phyloP scores from a whole-genome alignment of 2,113 vertebrate genomes.

The Ophthalmolycus amberensis region DNA sequence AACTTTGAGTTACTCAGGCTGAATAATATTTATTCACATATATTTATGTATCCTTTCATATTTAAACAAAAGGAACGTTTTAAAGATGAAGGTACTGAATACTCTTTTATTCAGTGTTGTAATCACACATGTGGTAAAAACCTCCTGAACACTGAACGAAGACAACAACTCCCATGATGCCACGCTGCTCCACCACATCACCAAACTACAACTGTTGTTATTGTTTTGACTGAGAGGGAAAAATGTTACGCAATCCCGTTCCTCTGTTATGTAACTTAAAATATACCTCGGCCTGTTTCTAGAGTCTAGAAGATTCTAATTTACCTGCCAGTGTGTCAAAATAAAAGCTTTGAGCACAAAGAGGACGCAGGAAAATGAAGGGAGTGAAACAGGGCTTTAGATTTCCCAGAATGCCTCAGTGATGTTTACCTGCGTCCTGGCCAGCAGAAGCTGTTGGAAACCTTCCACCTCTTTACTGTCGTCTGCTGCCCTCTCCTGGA shows the following conservation, averaged over 20 bases:
- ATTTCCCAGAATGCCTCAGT: neutral
- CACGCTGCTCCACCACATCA: neutral
- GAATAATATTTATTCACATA: too few species aligned
- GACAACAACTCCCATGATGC: neutral
- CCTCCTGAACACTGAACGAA: too few species aligned
- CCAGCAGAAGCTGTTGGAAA: conserved; percentile 93
- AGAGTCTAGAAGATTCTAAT: neutral
- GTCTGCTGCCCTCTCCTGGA: conserved; percentile 91
- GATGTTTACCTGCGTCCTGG: conserved; percentile 87
- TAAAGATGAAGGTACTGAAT: neutral
- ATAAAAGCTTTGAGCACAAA: neutral
- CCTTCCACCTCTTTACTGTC: conserved; percentile 95
- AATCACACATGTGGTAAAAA: too few species aligned
- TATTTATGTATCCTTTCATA: too few species aligned
- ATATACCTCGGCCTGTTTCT: too few species aligned
- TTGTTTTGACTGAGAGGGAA: too few species aligned
- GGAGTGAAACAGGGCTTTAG: neutral
- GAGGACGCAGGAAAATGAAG: neutral
- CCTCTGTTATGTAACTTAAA: too few species aligned
- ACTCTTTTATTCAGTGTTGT: too few species aligned
- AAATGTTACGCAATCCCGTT: too few species aligned
- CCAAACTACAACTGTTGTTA: too few species aligned
- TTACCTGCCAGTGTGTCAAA: neutral
- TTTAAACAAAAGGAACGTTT: too few species aligned
- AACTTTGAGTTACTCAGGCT: too few species aligned